Conservation (phyloP, 92 coral and sea anemone species). For the Desmophyllum pertusum region DNA sequence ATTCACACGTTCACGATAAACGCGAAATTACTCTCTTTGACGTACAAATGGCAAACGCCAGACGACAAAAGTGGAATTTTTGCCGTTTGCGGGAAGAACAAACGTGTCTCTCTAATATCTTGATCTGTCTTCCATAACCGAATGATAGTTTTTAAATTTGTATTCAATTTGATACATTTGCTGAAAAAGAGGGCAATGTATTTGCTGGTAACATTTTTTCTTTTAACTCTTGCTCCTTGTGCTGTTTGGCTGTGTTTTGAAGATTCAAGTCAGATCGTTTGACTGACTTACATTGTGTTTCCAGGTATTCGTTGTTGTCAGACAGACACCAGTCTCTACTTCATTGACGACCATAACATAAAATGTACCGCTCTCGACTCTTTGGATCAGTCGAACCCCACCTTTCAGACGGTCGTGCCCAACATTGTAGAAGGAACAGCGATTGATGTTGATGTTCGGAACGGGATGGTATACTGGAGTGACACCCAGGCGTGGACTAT, state of each 20-base stretch:
- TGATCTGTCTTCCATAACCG: too few relatives aligned
- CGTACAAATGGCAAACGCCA: too few relatives aligned
- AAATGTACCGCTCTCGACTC: slow-evolving; percentile 15
- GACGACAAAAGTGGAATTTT: too few relatives aligned
- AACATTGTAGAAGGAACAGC: slow-evolving; percentile 42
- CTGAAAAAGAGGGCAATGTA: neutral
- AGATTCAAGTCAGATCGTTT: neutral
- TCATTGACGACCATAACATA: slow-evolving; percentile 28
- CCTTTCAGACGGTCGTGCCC: slow-evolving; percentile 11
- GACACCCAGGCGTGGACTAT: slow-evolving; percentile 52
- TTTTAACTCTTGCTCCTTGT: too few relatives aligned
- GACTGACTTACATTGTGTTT: neutral
- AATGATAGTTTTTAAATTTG: too few relatives aligned
- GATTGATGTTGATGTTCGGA: slow-evolving; percentile 62
- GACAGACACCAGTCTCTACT: slow-evolving; percentile 11
- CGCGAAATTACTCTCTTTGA: too few relatives aligned
- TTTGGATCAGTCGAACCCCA: slow-evolving; percentile 9
- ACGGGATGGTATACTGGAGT: slow-evolving; percentile 59
- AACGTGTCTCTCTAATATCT: too few relatives aligned
- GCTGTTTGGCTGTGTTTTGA: too few relatives aligned
- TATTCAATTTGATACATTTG: too few relatives aligned
- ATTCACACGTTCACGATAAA: too few relatives aligned
- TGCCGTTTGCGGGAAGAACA: too few relatives aligned
- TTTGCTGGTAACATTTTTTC: neutral
- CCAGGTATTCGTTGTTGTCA: slow-evolving; percentile 15